Conservation (phyloP, 2,888 invertebrate genomes). For the Litoditis marina region DNA sequence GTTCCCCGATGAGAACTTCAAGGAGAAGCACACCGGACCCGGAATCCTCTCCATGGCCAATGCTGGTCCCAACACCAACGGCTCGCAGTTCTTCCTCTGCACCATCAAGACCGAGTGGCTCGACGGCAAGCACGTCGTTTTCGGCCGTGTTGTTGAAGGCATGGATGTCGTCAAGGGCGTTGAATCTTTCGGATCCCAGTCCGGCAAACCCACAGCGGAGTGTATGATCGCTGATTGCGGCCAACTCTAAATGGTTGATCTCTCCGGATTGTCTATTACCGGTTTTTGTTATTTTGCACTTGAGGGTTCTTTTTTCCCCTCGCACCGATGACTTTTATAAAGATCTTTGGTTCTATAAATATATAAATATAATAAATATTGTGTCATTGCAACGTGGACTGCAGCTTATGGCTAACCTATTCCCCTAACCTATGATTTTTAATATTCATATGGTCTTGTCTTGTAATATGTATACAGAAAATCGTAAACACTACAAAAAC, state of each 20-base stretch:
- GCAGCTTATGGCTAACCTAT: too few species aligned
- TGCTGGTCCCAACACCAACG: constrained; percentile 57
- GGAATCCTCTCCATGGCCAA: constrained; percentile 77
- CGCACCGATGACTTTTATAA: too few species aligned
- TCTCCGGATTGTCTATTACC: too few species aligned
- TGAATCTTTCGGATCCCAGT: constrained; percentile 50
- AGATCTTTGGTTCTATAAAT: too few species aligned
- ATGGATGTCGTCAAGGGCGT: constrained; percentile 55
- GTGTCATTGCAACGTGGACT: too few species aligned
- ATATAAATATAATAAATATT: too few species aligned
- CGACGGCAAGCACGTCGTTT: constrained; percentile 54
- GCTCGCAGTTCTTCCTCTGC: constrained; percentile 58
- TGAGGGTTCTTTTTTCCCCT: too few species aligned
- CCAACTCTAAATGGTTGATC: constrained; percentile 68
- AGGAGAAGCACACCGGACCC: constrained; percentile 65
- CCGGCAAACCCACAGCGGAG: constrained; percentile 69
- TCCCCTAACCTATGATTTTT: too few species aligned
- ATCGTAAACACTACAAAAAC: too few species aligned
- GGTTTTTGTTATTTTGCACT: too few species aligned
- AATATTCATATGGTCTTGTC: too few species aligned
- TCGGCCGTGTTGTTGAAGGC: constrained; percentile 44
- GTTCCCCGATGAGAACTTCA: constrained; percentile 95
- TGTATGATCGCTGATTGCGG: constrained; percentile 79
- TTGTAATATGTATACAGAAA: too few species aligned
- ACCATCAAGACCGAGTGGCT: constrained; percentile 57